Percentiles rank a stretch among this genome's conserved stretches.
phyloP scores from a whole-genome alignment of 2,113 vertebrate genomes.

The human (Homo sapiens) region GRCh38 chr11:12541501-12542000 shows the following conservation, averaged over 20 bases:
- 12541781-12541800: background rate
- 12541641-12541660: too few species aligned
- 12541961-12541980: background rate
- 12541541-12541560: background rate
- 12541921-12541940: background rate
- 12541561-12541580: background rate
- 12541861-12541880: background rate
- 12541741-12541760: background rate
- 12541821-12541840: background rate
- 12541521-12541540: background rate
- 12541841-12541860: background rate
- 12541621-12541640: accelerated
- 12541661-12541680: background rate
- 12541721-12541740: background rate
- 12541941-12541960: background rate
- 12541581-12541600: background rate
- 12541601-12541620: accelerated
- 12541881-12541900: background rate
- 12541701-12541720: background rate
- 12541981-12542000: background rate
- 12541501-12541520: background rate
- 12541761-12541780: background rate
- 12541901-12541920: background rate
- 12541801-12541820: background rate
- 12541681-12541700: background rate